phyloP scores from a whole-genome alignment of 2,888 invertebrate genomes.

The Stenchaetothrips biformis region DNA sequence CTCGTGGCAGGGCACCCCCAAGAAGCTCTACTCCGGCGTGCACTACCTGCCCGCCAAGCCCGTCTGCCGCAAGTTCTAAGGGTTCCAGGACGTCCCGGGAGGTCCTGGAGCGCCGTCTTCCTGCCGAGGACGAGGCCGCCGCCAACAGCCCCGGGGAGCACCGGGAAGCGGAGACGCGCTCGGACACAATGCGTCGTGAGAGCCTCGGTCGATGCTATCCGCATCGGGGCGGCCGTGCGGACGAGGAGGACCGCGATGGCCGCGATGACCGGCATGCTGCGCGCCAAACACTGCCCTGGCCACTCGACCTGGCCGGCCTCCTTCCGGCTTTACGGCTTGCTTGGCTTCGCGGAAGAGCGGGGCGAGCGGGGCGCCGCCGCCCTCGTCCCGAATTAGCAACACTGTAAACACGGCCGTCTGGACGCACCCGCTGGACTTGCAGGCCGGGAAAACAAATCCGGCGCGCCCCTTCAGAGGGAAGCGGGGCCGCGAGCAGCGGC shows the following conservation, averaged over 20 bases:
- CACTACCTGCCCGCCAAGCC: slow-evolving; percentile 62
- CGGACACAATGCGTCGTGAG: not conserved
- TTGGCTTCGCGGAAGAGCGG: not conserved
- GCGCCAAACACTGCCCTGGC: not conserved
- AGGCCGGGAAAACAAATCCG: not conserved
- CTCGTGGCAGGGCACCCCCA: slow-evolving; percentile 69
- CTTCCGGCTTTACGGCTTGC: not conserved
- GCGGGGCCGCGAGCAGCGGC: not conserved
- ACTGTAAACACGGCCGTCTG: not conserved
- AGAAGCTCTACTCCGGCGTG: slow-evolving; percentile 68
- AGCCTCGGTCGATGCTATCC: no score
- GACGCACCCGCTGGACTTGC: not conserved
- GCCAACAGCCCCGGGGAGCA: not conserved
- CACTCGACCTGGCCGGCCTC: not conserved
- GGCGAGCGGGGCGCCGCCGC: not conserved
- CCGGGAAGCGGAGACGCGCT: not conserved
- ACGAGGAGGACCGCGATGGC: not conserved
- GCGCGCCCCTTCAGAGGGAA: not conserved
- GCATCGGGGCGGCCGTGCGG: not conserved
- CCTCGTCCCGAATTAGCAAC: no score
- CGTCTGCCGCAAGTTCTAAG: slow-evolving; percentile 46
- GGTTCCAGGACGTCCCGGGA: not conserved
- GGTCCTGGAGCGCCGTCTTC: not conserved
- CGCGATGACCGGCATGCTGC: not conserved
- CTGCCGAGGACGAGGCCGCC: not conserved